phyloP scores from a whole-genome alignment of 2,797 vertebrate species.

The Lepilemur ruficaudatus region DNA sequence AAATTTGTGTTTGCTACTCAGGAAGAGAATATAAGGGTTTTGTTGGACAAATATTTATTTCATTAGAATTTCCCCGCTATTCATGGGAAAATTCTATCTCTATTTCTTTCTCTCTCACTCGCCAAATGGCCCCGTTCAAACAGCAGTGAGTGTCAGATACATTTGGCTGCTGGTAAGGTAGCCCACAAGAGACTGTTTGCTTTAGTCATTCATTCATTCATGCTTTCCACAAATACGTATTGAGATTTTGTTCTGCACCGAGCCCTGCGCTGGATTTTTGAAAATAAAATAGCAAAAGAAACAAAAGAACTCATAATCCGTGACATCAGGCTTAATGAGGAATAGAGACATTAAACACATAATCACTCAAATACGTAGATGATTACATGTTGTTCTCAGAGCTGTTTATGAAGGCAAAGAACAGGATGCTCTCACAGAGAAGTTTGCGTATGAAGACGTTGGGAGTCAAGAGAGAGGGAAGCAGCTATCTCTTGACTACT shows the following conservation, averaged over 20 bases:
- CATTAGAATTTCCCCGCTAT: neutral
- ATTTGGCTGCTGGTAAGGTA: neutral
- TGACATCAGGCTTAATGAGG: neutral
- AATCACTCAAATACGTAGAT: neutral
- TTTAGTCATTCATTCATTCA: neutral
- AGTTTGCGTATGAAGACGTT: neutral
- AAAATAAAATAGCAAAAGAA: neutral
- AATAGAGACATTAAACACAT: neutral
- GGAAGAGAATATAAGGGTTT: constrained; percentile 21
- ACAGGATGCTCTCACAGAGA: neutral
- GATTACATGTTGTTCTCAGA: neutral
- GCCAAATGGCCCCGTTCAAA: neutral
- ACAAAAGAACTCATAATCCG: neutral
- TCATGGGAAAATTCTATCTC: neutral
- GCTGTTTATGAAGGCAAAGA: neutral
- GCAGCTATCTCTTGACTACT: neutral
- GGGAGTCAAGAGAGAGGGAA: neutral
- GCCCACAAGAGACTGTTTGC: neutral
- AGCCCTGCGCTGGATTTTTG: neutral
- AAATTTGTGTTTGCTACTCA: constrained; percentile 14
- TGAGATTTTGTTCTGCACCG: neutral
- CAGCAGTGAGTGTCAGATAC: neutral
- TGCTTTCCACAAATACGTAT: neutral
- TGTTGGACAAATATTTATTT: constrained; percentile 31
- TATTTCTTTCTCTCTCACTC: neutral